Base-by-base conservation (phyloP, 2,888 invertebrate species). In the Hedya salicella region DNA sequence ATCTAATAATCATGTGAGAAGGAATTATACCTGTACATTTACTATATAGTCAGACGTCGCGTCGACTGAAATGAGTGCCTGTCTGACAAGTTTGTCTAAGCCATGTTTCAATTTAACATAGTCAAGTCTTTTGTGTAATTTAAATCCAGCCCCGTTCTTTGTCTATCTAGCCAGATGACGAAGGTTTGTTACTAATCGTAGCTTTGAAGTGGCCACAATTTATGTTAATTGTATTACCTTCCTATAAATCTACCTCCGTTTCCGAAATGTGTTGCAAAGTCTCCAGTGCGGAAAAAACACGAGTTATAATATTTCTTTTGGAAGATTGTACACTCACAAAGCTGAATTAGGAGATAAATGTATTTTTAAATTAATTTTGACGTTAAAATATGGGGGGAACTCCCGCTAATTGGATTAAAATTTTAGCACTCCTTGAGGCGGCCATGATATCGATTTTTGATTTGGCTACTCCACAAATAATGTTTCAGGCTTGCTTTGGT, bases 321-420 rank as follows among this genome's bases (percentile, higher is more conserved):
- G 69, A 71, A 73, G 68, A 71, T 72, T 68, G 68, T 68, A 66
- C 69, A 64, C 66, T 69, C 67, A 66, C 72, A 70, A 74, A 73
- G 70, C 71, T 66, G 66, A 67, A 69, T 53, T 59, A 78, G 72
- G 74, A 74, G 76, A 80, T 81, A 76, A 78, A 85, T 83, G 85
- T 80, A 79, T 86, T 85, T 81, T 83, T 77, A 81, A 85, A 86
- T 85, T 79, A 78, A 83, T 84, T 86, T 83, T 81, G 85, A 82
- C 82, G 78, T 78, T 78, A 80, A 83, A 87, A 85, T 83, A 84
- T 85, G 75, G 80, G 77, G 81, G 81, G 78, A 82, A 72, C 78
- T 73, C 74, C 73, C 78, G 72, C 72, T 87, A 88, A 89, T 89
- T 88, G 85, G 87, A 87, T 90, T 89, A 86, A 86, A 83, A 88